Evolutionary conservation across 37 sponge, comb jelly and placozoan genomes (phyloP), one percentile per base, ranked within the genome.

Genomic region (Oscarella lobularis): DNA sequence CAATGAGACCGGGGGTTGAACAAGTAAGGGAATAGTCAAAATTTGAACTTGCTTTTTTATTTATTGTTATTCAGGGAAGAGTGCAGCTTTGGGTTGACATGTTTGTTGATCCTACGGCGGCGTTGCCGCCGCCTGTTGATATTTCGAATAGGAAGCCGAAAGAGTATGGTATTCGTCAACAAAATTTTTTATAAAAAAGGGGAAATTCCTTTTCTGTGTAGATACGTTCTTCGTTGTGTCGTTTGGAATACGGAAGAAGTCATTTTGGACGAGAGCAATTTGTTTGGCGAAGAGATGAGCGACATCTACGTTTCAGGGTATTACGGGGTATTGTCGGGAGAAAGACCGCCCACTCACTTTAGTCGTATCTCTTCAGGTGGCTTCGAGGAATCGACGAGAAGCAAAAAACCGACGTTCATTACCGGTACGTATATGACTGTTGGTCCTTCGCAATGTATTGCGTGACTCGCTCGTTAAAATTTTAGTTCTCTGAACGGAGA

Each of bases 31-130:
- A n/a, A n/a, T n/a, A n/a, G n/a, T n/a, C n/a, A n/a, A n/a, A n/a
- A n/a, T n/a, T n/a, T n/a, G n/a, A n/a, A n/a, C n/a, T n/a, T n/a
- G n/a, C n/a, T n/a, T n/a, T n/a, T n/a, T n/a, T n/a, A n/a, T n/a
- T n/a, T n/a, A n/a, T n/a, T n/a, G n/a, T n/a, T n/a, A n/a, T n/a
- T n/a, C 89, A 88, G 78, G 99, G 99, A 3, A 73, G 81, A 66
- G 80, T 98, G 29, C 92, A 98, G 81, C 93, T 98, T 88, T 94
- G 92, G 89, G 92, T 98, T 33, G 95, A 98, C 71, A 94, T 98
- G 27, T 90, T 94, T 82, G 60, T 48, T 48, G 60, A 48, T 14
- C 91, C 87, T 55, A 91, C 89, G 78, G 76, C 68, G 2, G 78
- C 41, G 2, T 82, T 73, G 27, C 40, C 67, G 27, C 65, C 84